Evolutionary conservation across 1,140 invertebrate genomes (phyloP), one percentile per base, ranked within the genome.

Genomic region (Polyergus mexicanus): DNA sequence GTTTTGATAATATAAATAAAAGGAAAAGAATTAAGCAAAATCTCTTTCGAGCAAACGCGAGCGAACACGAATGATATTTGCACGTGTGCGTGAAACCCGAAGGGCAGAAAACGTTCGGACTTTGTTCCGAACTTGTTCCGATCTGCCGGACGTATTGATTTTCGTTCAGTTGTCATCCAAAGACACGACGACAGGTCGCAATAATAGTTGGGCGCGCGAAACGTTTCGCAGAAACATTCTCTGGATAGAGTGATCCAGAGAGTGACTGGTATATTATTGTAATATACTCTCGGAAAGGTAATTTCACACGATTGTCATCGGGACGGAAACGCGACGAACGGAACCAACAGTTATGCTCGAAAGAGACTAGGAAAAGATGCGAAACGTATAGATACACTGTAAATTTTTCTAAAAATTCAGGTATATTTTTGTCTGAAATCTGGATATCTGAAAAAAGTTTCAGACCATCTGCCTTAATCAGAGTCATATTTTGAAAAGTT

Each of bases 271-370:
- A n/a, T 28, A 47, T 72, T 72, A 72, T 60, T 72, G 51, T 81
- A 81, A 81, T 83, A 71, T 58, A 28, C 54, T 25, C 41, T 38
- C 25, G 77, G 5, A 58, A 81, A 68, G 66, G 68, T 72, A 74
- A 83, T 74, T 83, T 74, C 78, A 60, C 68, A 44, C 66, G 51
- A 75, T 28, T 72, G 78, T 81, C 78, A 71, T 81, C 78, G 38
- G 7, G 47, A 25, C 25, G 10, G 77, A 71, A 71, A 81, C 51
- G 35, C 35, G 47, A 80, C 32, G 54, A 8, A 8, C 11, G 3
- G 44, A n/a, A 32, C 16, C 51, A 58, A 51, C 51, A 66, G 22
- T 60, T 71, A 19, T 51, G 19, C 6, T 72, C 51, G 16, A 54
- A 60, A 7, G 11, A n/a, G 47, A 51, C 5, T 47, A 32, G 22